Conservation (phyloP, 2,113 vertebrate species). For the Benitochromis conjunctus region DNA sequence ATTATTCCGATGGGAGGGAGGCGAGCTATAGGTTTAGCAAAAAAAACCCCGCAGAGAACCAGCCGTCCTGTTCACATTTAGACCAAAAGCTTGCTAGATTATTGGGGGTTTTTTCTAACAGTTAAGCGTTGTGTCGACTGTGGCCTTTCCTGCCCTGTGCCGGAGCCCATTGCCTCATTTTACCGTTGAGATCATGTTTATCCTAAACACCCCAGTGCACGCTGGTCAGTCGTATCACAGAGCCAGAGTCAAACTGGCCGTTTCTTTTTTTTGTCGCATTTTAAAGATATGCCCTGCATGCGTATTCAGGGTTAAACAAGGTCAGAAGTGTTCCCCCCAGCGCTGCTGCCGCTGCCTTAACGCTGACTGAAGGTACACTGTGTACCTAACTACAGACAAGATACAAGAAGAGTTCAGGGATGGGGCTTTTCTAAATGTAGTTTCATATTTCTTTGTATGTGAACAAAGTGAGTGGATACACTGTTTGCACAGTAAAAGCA, state of each 20-base stretch:
- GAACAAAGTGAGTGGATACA: background rate
- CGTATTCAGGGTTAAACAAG: slow-evolving; percentile 62
- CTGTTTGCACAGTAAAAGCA: background rate
- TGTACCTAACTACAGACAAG: slow-evolving; percentile 31
- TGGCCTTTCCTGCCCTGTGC: slow-evolving; percentile 5
- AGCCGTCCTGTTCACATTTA: slow-evolving; percentile 25
- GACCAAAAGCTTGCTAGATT: slow-evolving; percentile 23
- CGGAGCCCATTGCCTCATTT: background rate
- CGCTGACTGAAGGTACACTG: slow-evolving; percentile 36
- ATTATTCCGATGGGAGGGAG: slow-evolving; percentile 40
- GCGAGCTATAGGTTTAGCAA: slow-evolving; percentile 41
- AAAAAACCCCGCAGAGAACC: slow-evolving; percentile 23
- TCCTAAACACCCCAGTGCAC: background rate
- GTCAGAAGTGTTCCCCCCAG: slow-evolving; percentile 43
- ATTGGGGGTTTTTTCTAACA: slow-evolving; percentile 21
- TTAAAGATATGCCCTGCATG: slow-evolving; percentile 50
- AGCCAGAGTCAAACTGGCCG: background rate
- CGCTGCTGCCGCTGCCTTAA: slow-evolving; percentile 7
- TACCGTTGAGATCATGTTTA: background rate
- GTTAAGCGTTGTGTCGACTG: slow-evolving; percentile 7
- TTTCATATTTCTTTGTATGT: background rate
- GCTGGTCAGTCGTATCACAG: slow-evolving; percentile 24
- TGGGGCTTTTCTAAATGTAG: background rate
- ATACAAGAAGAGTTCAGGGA: background rate
- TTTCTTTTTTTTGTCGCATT: slow-evolving; percentile 56